Base-by-base conservation (phyloP, 2,888 invertebrate species). In the Rhagium mordax region DNA sequence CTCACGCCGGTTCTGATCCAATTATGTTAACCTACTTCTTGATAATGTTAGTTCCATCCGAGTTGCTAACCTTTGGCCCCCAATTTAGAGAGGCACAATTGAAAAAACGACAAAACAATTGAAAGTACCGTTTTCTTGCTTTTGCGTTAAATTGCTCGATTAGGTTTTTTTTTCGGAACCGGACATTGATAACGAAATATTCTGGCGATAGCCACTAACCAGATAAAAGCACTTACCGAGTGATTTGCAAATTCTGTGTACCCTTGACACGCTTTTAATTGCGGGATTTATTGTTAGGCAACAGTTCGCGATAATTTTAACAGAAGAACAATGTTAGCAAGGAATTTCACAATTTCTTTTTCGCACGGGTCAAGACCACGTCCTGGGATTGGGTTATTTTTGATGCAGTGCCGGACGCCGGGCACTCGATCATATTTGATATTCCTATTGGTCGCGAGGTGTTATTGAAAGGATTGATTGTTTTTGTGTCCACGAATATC, bases 301-400 rank as follows among this genome's bases (percentile, higher is more conserved):
- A 57, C 27, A 57, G 55, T 57, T 57, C n/a, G 15, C 27, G 7
- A 27, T 27, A 27, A 15, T 57, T 27, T n/a, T 27, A n/a, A 24
- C 5, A 27, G 27, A 24, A 57, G 27, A 57, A 57, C 55, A 57
- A 57, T 57, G 55, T 5, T 27, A 24, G 15, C 27, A 15, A 57
- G 55, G 7, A 24, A 24, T 57, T 57, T 27, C 55, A 15, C 55
- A 57, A 57, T 57, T 57, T 57, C 55, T 41, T 41, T 41, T 57
- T 27, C 55, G 2, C 20, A 16, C 55, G 15, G 55, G 55, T 57
- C 55, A 57, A 57, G 55, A 57, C 15, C 55, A 10, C n/a, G 27
- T 15, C 15, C 21, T n/a, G 41, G 3, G 21, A 53, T 53, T 24
- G n/a, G n/a, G 13, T 3, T 15, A 27, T 27, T 57, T 27, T 27